Conservation (phyloP, 2,888 invertebrate species). For the Prosapia bicincta region DNA sequence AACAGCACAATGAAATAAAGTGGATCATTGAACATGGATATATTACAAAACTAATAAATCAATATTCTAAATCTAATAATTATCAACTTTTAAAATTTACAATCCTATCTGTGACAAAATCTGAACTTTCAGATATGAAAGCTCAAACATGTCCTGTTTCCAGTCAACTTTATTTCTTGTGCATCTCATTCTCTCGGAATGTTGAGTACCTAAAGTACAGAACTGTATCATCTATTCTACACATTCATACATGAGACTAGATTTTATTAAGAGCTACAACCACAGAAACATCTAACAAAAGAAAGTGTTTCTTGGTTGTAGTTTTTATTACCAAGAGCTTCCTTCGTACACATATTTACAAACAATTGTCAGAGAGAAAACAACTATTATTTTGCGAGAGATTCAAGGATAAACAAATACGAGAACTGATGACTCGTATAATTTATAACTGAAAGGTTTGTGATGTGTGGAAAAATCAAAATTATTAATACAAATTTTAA, state of each 20-base stretch:
- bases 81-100: conserved; percentile 3
- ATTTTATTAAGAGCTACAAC: conserved; percentile 1
- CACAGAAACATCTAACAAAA: neutral
- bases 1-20: conserved; percentile 46
- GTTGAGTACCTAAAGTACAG: conserved; percentile 15
- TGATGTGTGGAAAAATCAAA: neutral
- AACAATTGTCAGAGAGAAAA: neutral
- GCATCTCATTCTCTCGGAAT: conserved; percentile 23
- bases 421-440: no score
- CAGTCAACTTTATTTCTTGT: conserved; percentile 23
- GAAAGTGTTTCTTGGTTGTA: neutral
- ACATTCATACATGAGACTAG: conserved; percentile 22
- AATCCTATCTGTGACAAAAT: neutral
- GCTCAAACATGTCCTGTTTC: conserved; percentile 4
- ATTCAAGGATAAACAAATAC: neutral
- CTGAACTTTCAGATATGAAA: conserved; percentile 7
- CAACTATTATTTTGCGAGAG: neutral
- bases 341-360: neutral
- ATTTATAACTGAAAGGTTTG: neutral
- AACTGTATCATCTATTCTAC: neutral
- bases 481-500: neutral
- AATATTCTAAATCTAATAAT: neutral
- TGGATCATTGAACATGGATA: neutral
- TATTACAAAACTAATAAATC: neutral
- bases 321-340: neutral